Base-by-base conservation (phyloP, 1,140 invertebrate species). In the Hypsibius dujardini region DNA sequence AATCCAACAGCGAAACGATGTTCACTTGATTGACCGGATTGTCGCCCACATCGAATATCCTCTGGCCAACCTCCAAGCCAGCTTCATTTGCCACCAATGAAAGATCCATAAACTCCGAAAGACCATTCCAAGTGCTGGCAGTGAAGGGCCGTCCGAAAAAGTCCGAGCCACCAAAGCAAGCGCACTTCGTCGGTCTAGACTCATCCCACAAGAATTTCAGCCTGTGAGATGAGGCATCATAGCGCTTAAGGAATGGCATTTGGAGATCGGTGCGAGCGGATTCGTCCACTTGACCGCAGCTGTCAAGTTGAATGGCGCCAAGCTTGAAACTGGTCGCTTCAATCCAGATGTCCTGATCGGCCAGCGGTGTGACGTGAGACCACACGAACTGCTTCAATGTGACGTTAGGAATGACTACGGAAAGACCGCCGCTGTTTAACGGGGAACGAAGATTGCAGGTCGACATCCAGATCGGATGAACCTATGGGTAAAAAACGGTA, bases 361-460 rank as follows among this genome's bases (percentile, higher is more conserved):
- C 62, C 3, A 67, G 42, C 45, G 62, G 62, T 67, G 62, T 67
- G 3, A 67, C 62, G 60, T 71, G 71, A 2, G 77, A 76, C 46
- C 75, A 76, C 2, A 80, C 78, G 71, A 84, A 87, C 74, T 92
- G 87, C 40, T 86, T 82, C 2, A 90, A 75, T 69, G 86, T 81
- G 72, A 90, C 85, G 72, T 87, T 86, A 47, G 91, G 90, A 71
- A 96, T 77, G 50, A 95, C 82, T 46, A 86, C 87, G n/a, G 92
- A 94, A 1, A 95, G 83, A 0, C 94, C 94, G 42, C 87, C 87
- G 74, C 89, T 88, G 2, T 91, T 91, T 75, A 90, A 87, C 74
- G 88, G 86, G 0, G 92, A 90, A 78, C 96, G 93, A 2, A 97
- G 82, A 83, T 97, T 96, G 77, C 94, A 98, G 46, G 88, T 90